phyloP scores from a whole-genome alignment of 2,113 vertebrate species.

The Oreotrochilus melanogaster region DNA sequence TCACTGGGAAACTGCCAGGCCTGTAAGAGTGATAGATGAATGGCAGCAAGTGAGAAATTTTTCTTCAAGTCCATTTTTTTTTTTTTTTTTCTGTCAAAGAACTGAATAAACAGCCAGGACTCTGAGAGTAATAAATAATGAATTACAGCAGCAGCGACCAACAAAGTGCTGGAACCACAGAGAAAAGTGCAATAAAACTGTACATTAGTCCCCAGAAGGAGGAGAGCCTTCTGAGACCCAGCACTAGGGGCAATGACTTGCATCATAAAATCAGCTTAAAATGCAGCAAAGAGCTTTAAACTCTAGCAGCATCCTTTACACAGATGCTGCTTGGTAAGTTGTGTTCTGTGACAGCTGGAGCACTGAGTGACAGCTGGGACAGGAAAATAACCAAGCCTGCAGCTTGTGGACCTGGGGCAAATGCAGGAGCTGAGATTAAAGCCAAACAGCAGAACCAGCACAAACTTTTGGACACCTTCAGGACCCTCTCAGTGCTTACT shows the following conservation, averaged over 20 bases:
- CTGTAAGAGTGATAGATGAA: background rate
- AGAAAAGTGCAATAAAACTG: slow-evolving; percentile 41
- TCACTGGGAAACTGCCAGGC: background rate
- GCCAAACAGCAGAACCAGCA: background rate
- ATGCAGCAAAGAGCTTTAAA: background rate
- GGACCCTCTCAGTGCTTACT: background rate
- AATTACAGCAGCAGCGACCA: background rate
- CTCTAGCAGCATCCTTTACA: slow-evolving; percentile 6
- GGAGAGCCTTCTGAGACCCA: background rate
- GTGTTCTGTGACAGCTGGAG: slow-evolving; percentile 50
- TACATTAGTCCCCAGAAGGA: background rate
- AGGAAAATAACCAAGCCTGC: background rate
- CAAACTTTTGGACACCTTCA: background rate
- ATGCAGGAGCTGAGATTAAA: background rate
- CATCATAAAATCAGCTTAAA: slow-evolving; percentile 58
- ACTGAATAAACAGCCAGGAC: background rate
- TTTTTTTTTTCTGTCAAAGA: background rate
- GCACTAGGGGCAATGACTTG: background rate
- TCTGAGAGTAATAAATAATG: background rate
- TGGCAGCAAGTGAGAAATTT: background rate
- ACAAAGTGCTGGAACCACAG: background rate
- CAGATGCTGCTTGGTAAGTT: slow-evolving; percentile 23
- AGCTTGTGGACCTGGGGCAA: background rate
- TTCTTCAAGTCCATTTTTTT: background rate
- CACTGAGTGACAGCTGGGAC: slow-evolving; percentile 3